Evolutionary conservation across 2,888 invertebrate genomes (phyloP).

Genomic region (Ophion ventricosus): DNA sequence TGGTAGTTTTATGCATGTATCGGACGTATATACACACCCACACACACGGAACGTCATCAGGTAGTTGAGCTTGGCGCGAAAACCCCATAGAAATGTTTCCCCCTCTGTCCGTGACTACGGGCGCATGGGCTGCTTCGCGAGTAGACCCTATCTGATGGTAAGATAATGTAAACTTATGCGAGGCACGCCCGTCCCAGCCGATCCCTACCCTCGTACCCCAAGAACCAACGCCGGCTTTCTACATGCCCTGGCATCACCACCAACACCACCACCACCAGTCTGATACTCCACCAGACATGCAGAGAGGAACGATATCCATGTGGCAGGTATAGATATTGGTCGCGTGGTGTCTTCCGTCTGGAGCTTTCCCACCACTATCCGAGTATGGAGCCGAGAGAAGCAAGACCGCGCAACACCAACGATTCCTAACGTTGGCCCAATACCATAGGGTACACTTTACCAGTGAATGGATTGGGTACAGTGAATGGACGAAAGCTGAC

Average conservation of each 20-base stretch:
- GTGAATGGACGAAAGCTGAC: too few species aligned
- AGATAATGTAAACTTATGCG: constrained; percentile 84
- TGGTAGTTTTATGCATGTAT: constrained; percentile 4
- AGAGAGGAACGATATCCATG: too few species aligned
- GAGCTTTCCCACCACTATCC: not conserved
- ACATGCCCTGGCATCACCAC: constrained; percentile 32
- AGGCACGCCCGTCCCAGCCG: constrained; percentile 80
- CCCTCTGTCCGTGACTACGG: constrained; percentile 59
- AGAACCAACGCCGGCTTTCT: constrained; percentile 50
- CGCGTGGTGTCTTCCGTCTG: not conserved
- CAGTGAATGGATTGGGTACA: too few species aligned
- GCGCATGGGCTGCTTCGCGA: constrained; percentile 45
- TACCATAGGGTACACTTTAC: not conserved
- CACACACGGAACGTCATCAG: constrained; percentile 44
- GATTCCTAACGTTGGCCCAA: not conserved
- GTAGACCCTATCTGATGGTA: constrained; percentile 81
- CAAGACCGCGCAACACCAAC: not conserved
- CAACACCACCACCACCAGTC: not conserved
- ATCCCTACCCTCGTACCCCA: constrained; percentile 63
- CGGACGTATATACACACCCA: constrained; percentile 28
- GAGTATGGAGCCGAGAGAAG: not conserved
- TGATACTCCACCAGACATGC: not conserved
- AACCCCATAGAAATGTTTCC: constrained; percentile 62
- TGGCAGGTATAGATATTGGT: not conserved
- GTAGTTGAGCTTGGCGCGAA: constrained; percentile 53